phyloP scores from a whole-genome alignment of 2,113 vertebrate genomes.

The Vulpes vulpes region DNA sequence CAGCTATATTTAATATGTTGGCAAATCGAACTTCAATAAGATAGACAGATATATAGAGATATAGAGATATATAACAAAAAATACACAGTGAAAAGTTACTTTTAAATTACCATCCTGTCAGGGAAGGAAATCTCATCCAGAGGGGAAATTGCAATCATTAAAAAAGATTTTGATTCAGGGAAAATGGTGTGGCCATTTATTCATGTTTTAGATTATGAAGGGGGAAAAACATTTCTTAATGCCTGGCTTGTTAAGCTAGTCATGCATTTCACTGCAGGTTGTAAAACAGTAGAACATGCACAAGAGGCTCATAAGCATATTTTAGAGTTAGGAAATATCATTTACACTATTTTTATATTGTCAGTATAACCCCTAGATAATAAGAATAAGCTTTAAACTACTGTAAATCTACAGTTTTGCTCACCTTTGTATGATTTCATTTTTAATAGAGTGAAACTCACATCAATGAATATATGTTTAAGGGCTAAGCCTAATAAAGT shows the following conservation, averaged over 20 bases:
- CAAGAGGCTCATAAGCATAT: conserved; percentile 87
- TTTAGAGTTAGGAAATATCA: conserved; percentile 87
- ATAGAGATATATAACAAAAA: neutral
- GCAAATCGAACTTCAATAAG: neutral
- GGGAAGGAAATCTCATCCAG: conserved; percentile 69
- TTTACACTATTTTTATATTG: conserved; percentile 88
- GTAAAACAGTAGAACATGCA: conserved; percentile 86
- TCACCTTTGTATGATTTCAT: conserved; percentile 87
- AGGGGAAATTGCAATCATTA: conserved; percentile 70
- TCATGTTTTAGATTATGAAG: conserved; percentile 61
- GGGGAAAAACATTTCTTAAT: conserved; percentile 77
- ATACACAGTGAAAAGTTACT: neutral
- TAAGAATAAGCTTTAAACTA: conserved; percentile 87
- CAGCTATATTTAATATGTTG: neutral
- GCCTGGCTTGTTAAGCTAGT: conserved; percentile 87
- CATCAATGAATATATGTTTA: conserved; percentile 88
- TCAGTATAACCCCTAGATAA: conserved; percentile 85
- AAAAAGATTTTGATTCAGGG: conserved; percentile 63
- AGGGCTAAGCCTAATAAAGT: conserved; percentile 86
- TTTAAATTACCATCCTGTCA: conserved; percentile 21
- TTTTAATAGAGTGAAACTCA: conserved; percentile 86
- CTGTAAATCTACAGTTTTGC: conserved; percentile 85
- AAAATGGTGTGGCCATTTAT: conserved; percentile 74
- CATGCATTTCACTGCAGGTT: conserved; percentile 84
- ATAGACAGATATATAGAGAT: neutral